These are phyloP conservation scores for Neoniphon sammara DNA, from an alignment of 2,797 vertebrate genomes.

Conservation along the genomic window DNA sequence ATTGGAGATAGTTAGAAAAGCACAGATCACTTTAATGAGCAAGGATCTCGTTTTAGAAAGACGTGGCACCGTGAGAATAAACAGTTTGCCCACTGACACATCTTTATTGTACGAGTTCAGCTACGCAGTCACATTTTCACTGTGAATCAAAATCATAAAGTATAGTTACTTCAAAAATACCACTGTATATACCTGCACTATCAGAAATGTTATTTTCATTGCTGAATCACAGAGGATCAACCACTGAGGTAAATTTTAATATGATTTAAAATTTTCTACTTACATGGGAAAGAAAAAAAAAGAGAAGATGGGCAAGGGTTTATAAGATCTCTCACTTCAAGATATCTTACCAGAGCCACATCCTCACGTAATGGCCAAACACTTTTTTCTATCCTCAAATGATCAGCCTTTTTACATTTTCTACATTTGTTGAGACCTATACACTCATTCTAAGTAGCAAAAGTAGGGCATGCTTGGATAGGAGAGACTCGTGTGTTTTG, in stretches of 20 bases:
- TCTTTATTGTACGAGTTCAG: not conserved
- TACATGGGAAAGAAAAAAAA: too few species aligned
- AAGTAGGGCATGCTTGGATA: not conserved
- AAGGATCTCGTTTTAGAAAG: slow-evolving; percentile 4
- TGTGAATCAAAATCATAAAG: not conserved
- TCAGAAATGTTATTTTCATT: not conserved
- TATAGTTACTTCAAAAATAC: not conserved
- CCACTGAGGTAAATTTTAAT: not conserved
- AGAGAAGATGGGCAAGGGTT: too few species aligned
- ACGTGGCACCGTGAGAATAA: not conserved
- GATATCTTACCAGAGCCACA: too few species aligned
- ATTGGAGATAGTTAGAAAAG: slow-evolving; percentile 31
- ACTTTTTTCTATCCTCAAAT: not conserved
- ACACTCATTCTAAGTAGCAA: not conserved
- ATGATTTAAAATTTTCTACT: too few species aligned
- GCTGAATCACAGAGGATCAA: not conserved
- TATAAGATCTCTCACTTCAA: too few species aligned
- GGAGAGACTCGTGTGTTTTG: not conserved
- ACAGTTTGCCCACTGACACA: not conserved
- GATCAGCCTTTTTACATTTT: not conserved
- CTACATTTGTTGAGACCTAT: not conserved
- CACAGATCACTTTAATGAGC: slow-evolving; percentile 9
- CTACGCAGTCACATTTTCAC: too few species aligned
- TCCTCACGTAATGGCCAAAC: too few species aligned
- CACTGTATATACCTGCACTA: too few species aligned